Base-by-base conservation (phyloP, 2,797 vertebrate species). In the Brachyrhaphis roseni region DNA sequence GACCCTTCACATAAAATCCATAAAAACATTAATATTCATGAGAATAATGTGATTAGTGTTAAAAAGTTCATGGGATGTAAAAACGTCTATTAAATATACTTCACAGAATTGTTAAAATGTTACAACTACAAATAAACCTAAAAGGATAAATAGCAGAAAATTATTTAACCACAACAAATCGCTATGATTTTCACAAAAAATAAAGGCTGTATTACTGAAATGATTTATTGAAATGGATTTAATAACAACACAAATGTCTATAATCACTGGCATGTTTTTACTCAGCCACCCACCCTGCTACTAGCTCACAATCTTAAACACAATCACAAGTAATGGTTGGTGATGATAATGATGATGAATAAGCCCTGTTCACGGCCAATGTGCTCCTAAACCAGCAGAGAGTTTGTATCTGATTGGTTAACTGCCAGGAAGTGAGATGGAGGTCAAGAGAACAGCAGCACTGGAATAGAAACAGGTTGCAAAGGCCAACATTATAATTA, bases 351-450 rank as follows among this genome's bases (percentile, higher is more conserved):
- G 84, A 85, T 84, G 86, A 90, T 78, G 71, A 88, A 87, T 82
- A 74, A 75, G 84, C 76, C 76, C 31, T 28, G 76, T 91, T 94
- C 91, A 93, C 80, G 86, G 93, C 92, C 91, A 93, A 95, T 94
- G 87, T 87, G 89, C 83, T 93, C 73, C 87, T 82, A 86, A 91
- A 89, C 74, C 53, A 68, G 45, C 88, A 66, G 72, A 74, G 86
- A 86, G n/a, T 16, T 23, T 43, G 82, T 91, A 92, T 94, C 92
- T 93, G 94, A 94, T 94, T 87, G 93, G 91, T 87, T 64, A 0
- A 51, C n/a, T 0, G 86, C 90, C 92, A 93, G 82, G 34, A 79
- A 74, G 84, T 81, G 6, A 85, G 78, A 83, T 0, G 49, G 78
- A 87, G 89, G 84, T 90, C 86, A 81, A 75, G 68, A 74, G 72